Conservation (phyloP, 2,888 invertebrate species). For the Drosophila atripex region DNA sequence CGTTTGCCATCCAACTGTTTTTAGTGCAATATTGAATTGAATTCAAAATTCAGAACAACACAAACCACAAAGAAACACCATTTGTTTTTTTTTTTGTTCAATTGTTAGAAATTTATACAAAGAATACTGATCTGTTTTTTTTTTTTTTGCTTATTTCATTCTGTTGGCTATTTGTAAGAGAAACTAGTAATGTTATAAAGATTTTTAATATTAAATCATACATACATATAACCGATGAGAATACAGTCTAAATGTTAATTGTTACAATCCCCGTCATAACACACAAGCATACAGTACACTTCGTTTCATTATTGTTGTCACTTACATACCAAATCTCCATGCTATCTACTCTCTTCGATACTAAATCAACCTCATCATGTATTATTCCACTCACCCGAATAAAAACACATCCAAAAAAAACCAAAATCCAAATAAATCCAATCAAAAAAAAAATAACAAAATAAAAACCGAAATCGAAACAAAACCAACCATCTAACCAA, state of each 20-base stretch:
- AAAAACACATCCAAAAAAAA: slow-evolving; percentile 14
- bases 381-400: slow-evolving; percentile 35
- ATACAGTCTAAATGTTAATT: slow-evolving; percentile 1
- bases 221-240: slow-evolving; percentile 5
- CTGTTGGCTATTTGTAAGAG: slow-evolving; percentile 28
- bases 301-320: slow-evolving; percentile 17
- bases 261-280: background rate
- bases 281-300: slow-evolving; percentile 7
- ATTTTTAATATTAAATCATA: background rate
- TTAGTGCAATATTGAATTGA: slow-evolving; percentile 38
- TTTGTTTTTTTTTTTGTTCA: background rate
- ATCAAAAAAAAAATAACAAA: slow-evolving; percentile 17
- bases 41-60: slow-evolving; percentile 23
- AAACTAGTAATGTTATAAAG: background rate
- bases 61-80: background rate
- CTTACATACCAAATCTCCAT: slow-evolving; percentile 15
- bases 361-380: slow-evolving; percentile 48
- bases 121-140: background rate
- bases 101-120: background rate
- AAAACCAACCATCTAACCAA: slow-evolving; percentile 79
- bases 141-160: slow-evolving; percentile 21
- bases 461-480: slow-evolving; percentile 19
- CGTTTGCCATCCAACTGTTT: slow-evolving; percentile 20
- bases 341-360: slow-evolving; percentile 34
- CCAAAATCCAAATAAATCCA: slow-evolving; percentile 21